Evolutionary conservation across 2,113 vertebrate genomes (phyloP).

Genomic region (Melanostigma gelatinosum): DNA sequence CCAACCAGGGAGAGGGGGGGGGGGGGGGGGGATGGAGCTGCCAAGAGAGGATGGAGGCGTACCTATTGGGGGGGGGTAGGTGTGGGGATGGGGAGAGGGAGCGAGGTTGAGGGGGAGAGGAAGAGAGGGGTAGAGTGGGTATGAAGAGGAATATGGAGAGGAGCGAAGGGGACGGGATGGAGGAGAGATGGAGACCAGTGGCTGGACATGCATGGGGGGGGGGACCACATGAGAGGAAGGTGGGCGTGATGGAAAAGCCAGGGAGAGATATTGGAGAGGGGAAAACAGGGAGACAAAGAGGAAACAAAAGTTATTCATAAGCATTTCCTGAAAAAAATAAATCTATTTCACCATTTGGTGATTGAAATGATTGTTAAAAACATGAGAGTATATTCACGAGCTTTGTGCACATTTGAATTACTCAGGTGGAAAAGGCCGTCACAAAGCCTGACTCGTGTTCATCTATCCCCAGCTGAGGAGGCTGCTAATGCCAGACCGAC

Average conservation of each 20-base stretch:
- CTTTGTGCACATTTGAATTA: slow-evolving; percentile 13
- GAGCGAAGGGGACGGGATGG: slow-evolving; percentile 38
- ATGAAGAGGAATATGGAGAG: slow-evolving; percentile 69
- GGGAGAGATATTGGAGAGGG: slow-evolving; percentile 23
- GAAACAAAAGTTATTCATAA: slow-evolving; percentile 45
- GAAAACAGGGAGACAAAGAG: slow-evolving; percentile 39
- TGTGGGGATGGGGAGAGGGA: slow-evolving; percentile 46
- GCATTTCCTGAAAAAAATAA: slow-evolving; percentile 19
- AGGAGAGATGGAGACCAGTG: slow-evolving; percentile 28
- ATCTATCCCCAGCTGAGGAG: slow-evolving; percentile 21
- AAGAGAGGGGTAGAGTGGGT: slow-evolving; percentile 59
- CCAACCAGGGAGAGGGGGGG: slow-evolving; percentile 71
- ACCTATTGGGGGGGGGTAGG: slow-evolving; percentile 45
- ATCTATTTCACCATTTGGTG: slow-evolving; percentile 17
- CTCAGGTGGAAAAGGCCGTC: not conserved
- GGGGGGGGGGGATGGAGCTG: slow-evolving; percentile 58
- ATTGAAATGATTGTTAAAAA: slow-evolving; percentile 26
- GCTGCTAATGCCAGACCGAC: slow-evolving; percentile 7
- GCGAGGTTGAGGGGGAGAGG: slow-evolving; percentile 41
- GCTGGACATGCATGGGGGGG: slow-evolving; percentile 19
- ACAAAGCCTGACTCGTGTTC: not conserved
- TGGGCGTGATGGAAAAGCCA: slow-evolving; percentile 56
- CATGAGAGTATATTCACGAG: not conserved
- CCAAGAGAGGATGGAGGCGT: slow-evolving; percentile 66
- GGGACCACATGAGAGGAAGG: slow-evolving; percentile 35